Conservation (phyloP, 1,140 invertebrate genomes). For the Ostrea denselamellosa region DNA sequence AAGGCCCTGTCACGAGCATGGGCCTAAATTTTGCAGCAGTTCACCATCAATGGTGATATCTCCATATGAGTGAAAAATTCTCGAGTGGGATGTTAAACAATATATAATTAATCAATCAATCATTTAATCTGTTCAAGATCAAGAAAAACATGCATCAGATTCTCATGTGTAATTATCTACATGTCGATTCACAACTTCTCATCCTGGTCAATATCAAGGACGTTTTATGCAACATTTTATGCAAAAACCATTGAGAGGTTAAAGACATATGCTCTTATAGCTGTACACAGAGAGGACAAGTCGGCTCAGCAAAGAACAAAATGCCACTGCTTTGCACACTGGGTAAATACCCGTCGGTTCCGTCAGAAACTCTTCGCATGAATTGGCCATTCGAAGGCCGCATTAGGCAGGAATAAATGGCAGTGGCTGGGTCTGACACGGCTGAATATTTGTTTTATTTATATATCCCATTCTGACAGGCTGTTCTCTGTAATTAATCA, state of each 20-base stretch:
- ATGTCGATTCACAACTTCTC: too few relatives aligned
- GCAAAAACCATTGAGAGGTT: background rate
- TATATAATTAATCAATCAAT: too few relatives aligned
- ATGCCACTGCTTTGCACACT: background rate
- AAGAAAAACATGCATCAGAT: too few relatives aligned
- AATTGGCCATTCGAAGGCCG: slow-evolving; percentile 13
- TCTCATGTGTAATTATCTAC: too few relatives aligned
- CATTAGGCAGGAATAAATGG: background rate
- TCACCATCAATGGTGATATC: too few relatives aligned
- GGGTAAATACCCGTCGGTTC: background rate
- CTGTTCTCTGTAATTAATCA: background rate
- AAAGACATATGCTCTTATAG: background rate
- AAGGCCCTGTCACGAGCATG: too few relatives aligned
- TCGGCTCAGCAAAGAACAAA: background rate
- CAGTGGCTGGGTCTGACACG: background rate
- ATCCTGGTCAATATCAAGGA: background rate
- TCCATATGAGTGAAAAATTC: too few relatives aligned
- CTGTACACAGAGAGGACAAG: background rate
- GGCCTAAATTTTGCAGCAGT: too few relatives aligned
- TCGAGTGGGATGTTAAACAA: too few relatives aligned
- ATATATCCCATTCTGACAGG: slow-evolving; percentile 15
- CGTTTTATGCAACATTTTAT: background rate
- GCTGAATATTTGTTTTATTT: background rate
- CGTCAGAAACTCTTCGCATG: background rate
- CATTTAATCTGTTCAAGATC: too few relatives aligned